Evolutionary conservation across 2,888 invertebrate species (phyloP).

Genomic region (Hirtodrosophila alboralis): DNA sequence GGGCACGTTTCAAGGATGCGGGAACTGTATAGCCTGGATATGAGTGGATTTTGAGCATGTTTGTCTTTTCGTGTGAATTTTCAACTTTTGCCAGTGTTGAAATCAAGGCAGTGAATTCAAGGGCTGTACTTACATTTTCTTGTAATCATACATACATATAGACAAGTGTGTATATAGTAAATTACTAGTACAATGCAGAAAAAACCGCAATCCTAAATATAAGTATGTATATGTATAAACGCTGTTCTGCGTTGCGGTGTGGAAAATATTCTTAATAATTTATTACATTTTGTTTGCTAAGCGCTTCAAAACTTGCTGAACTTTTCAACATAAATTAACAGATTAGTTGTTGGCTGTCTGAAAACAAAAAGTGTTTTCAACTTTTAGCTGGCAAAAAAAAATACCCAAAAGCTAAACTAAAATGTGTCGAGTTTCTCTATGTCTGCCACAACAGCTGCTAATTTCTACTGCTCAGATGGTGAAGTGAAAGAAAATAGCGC

Average conservation of each 20-base stretch:
- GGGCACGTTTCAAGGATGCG: slow-evolving; percentile 39
- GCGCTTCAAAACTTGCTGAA: slow-evolving; percentile 68
- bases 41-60: slow-evolving; percentile 31
- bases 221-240: background rate
- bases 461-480: slow-evolving; percentile 32
- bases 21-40: background rate
- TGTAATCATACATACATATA: slow-evolving; percentile 34
- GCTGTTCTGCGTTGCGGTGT: slow-evolving; percentile 23
- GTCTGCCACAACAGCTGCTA: slow-evolving; percentile 43
- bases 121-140: background rate
- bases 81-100: slow-evolving; percentile 40
- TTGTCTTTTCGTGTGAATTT: slow-evolving; percentile 70
- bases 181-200: slow-evolving; percentile 70
- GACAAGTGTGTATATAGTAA: too few relatives aligned
- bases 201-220: slow-evolving; percentile 29
- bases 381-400: slow-evolving; percentile 44
- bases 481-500: slow-evolving; percentile 28
- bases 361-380: slow-evolving; percentile 34
- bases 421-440: slow-evolving; percentile 28
- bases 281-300: slow-evolving; percentile 74
- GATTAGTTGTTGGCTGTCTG: slow-evolving; percentile 58
- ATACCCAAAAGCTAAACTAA: slow-evolving; percentile 7
- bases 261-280: slow-evolving; percentile 72
- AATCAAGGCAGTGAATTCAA: slow-evolving; percentile 45
- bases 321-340: slow-evolving; percentile 76